Conservation (phyloP, 2,797 vertebrate species). For the Anas bernieri region DNA sequence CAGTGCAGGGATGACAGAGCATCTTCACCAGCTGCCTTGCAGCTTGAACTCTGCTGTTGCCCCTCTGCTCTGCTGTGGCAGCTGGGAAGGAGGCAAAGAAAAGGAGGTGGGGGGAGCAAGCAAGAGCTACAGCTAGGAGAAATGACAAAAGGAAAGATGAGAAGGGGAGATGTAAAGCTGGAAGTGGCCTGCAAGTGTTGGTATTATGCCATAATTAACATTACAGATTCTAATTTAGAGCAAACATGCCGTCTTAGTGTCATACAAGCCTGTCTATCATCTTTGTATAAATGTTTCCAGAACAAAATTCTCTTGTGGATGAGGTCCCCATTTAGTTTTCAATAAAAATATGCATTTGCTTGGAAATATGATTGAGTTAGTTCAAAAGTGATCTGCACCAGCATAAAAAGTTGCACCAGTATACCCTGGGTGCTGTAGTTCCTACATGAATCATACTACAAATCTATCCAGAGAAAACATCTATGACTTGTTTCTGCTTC, state of each 20-base stretch:
- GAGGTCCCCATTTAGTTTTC: not conserved
- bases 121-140: not conserved
- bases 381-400: not conserved
- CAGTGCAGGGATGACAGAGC: not conserved
- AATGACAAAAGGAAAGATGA: not conserved
- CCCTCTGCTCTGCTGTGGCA: accelerated
- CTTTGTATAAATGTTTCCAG: not conserved
- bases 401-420: not conserved
- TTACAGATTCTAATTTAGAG: not conserved
- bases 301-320: not conserved
- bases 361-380: not conserved
- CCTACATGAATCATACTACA: not conserved
- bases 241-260: not conserved
- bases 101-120: accelerated
- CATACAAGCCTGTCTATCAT: not conserved
- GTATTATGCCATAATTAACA: not conserved
- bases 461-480: not conserved
- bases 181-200: not conserved
- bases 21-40: not conserved
- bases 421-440: not conserved
- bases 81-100: too few relatives aligned
- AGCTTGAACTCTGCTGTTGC: not conserved
- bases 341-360: not conserved
- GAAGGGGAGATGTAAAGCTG: not conserved
- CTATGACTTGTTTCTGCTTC: not conserved